Evolutionary conservation across 2,113 vertebrate species (phyloP).

Genomic region (Serilophus lunatus): DNA sequence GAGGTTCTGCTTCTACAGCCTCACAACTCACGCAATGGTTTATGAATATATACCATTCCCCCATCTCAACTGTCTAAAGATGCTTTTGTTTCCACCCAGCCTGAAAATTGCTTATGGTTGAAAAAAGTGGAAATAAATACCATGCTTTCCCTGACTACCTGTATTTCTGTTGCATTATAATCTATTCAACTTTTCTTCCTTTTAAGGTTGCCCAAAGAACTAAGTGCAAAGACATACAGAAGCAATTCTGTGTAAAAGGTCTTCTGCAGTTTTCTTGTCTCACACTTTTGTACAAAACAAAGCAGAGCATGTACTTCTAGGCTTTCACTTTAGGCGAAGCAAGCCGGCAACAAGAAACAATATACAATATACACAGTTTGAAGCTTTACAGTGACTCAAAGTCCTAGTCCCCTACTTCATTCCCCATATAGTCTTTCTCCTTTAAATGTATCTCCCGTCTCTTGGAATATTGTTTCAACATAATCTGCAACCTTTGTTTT

Average conservation of each 20-base stretch:
- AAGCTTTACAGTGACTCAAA: background rate
- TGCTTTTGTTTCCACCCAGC: background rate
- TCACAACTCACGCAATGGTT: background rate
- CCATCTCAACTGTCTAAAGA: background rate
- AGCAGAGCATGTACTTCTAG: background rate
- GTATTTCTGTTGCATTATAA: background rate
- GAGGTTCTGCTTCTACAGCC: background rate
- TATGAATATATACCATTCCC: background rate
- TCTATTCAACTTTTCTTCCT: background rate
- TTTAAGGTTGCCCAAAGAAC: background rate
- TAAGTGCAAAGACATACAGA: background rate
- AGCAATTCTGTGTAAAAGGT: background rate
- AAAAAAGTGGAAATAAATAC: background rate
- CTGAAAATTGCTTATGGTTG: background rate
- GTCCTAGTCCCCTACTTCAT: background rate
- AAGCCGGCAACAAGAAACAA: background rate
- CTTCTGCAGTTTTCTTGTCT: background rate
- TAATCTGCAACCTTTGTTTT: conserved; percentile 12
- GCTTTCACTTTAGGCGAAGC: background rate
- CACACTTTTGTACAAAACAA: background rate
- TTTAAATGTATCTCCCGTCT: background rate
- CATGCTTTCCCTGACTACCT: background rate
- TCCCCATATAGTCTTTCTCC: background rate
- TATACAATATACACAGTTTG: background rate
- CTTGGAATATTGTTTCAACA: background rate